These are phyloP conservation scores for Notospermus geniculatus DNA, from an alignment of 1,140 invertebrate species.

Conservation along the genomic window DNA sequence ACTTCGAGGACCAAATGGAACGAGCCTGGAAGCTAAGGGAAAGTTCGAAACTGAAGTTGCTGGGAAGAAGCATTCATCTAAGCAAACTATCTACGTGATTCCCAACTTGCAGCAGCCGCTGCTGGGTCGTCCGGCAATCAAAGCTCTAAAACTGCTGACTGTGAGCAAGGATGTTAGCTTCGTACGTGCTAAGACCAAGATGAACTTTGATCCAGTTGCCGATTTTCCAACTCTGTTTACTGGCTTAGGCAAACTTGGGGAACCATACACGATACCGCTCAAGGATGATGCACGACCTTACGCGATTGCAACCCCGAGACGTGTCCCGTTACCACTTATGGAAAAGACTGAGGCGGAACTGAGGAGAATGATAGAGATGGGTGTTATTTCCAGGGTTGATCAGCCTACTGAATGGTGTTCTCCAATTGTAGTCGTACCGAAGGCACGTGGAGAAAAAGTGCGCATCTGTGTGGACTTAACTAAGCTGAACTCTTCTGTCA, in stretches of 20 bases:
- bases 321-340: background rate
- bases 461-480: slow-evolving; percentile 12
- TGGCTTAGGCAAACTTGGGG: too few relatives aligned
- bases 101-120: too few relatives aligned
- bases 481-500: background rate
- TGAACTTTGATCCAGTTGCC: too few relatives aligned
- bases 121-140: too few relatives aligned
- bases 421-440: background rate
- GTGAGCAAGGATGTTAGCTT: too few relatives aligned
- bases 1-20: slow-evolving; percentile 3
- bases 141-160: too few relatives aligned
- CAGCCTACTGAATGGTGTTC: slow-evolving; percentile 9
- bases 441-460: background rate
- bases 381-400: slow-evolving; percentile 3
- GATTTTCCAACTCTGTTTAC: too few relatives aligned
- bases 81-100: too few relatives aligned
- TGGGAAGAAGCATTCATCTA: slow-evolving; percentile 6
- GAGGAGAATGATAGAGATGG: background rate
- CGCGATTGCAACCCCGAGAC: background rate
- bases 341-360: background rate
- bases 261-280: too few relatives aligned
- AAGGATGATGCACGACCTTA: background rate
- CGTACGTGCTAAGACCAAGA: too few relatives aligned
- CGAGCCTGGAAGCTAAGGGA: slow-evolving; percentile 9
- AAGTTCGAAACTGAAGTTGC: slow-evolving; percentile 5